Base-by-base conservation (phyloP, 2,888 invertebrate species). In the Tachina fera region DNA sequence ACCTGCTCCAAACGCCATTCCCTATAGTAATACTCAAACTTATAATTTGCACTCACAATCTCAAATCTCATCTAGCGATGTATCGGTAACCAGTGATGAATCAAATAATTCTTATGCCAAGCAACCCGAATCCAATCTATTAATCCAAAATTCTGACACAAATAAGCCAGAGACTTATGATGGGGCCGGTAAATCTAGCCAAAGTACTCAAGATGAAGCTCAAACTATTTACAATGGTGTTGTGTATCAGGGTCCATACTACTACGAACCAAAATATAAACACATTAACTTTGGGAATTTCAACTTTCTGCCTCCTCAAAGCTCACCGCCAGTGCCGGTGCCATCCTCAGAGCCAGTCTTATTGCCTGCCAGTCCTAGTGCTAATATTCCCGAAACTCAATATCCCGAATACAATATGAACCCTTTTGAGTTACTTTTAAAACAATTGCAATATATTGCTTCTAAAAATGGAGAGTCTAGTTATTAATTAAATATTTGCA, bases 231-330 rank as follows among this genome's bases (percentile, higher is more conserved):
- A 76, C 70, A 82, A 82, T 71, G 76, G 82, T 13, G 70, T 70
- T 14, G 82, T 82, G 6, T 82, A 82, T 47, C 81, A 81, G 75
- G 81, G 81, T 14, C 81, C 75, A 11, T 82, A 82, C 14, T 60
- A 82, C 19, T 82, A 75, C 16, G 68, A 61, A 39, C 81, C 81
- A 10, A 75, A 68, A 43, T 81, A 75, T 10, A 81, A 75, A 39
- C 81, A 81, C 11, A 68, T 81, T 39, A 75, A 82, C 41, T 82
- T 16, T 53, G 81, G 81, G 4, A 82, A 70, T 31, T 75, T 81
- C 11, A 79, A 70, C 31, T 74, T 74, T 67, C 43, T 74, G 43
- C 71, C 74, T 8, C 3, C 74, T 22, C 63, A 72, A 41, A 43
- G 14, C 11, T 6, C 61, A 63, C 16, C 45, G 16, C 14, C 14